These are phyloP conservation scores for Karalla daura DNA, from an alignment of 2,797 vertebrate genomes.

Conservation along the genomic window DNA sequence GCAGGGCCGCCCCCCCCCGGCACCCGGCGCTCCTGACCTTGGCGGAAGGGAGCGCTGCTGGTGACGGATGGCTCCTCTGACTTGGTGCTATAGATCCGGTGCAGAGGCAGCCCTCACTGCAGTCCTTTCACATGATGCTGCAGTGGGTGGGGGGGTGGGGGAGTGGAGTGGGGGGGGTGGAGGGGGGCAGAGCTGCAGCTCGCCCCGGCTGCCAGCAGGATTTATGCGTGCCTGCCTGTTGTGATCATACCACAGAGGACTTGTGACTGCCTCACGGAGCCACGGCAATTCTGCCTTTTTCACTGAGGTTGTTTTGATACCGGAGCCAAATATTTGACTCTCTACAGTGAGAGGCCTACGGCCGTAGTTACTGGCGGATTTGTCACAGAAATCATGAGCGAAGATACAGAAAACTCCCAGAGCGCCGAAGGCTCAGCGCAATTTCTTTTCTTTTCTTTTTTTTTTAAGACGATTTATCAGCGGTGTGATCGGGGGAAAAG, in stretches of 20 bases:
- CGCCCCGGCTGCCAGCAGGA: slow-evolving; percentile 30
- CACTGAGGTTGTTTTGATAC: slow-evolving; percentile 13
- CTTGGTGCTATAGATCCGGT: slow-evolving; percentile 46
- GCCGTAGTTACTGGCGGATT: slow-evolving; percentile 11
- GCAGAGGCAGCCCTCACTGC: slow-evolving; percentile 41
- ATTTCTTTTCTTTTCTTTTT: too few relatives aligned
- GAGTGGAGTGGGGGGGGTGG: too few relatives aligned
- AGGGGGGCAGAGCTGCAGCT: slow-evolving; percentile 19
- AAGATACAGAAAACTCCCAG: neutral
- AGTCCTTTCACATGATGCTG: slow-evolving; percentile 51
- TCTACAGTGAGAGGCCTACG: neutral
- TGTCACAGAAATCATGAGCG: neutral
- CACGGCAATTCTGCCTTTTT: slow-evolving; percentile 13
- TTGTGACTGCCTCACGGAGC: slow-evolving; percentile 31
- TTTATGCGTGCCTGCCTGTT: slow-evolving; percentile 31
- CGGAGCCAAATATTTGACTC: slow-evolving; percentile 7
- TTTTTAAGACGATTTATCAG: neutral
- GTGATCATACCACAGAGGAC: slow-evolving; percentile 38
- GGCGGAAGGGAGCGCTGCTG: slow-evolving; percentile 31
- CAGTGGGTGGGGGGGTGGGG: too few relatives aligned
- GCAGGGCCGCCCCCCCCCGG: slow-evolving; percentile 18
- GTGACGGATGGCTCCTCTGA: slow-evolving; percentile 55
- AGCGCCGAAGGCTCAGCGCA: neutral
- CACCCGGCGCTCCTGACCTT: slow-evolving; percentile 57
- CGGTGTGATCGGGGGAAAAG: neutral